Conservation (phyloP, 1,140 invertebrate species). For the Cydia fagiglandana region DNA sequence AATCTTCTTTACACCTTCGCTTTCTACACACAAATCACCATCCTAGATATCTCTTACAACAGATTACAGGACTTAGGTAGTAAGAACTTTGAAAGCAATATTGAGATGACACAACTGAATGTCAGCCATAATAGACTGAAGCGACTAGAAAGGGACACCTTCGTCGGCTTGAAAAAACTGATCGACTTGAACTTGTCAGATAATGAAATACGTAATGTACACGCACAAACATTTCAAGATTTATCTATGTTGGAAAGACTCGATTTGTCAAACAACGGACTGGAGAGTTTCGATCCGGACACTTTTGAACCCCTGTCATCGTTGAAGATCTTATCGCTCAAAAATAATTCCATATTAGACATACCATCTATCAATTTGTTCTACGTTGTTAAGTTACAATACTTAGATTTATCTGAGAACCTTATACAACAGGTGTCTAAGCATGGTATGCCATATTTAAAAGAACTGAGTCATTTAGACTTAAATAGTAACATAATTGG, state of each 20-base stretch:
- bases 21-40: constrained; percentile 88
- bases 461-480: constrained; percentile 82
- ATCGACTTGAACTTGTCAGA: constrained; percentile 85
- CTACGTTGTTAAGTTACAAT: constrained; percentile 82
- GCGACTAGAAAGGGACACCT: constrained; percentile 85
- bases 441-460: constrained; percentile 84
- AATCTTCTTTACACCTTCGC: constrained; percentile 86
- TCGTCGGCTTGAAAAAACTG: constrained; percentile 86
- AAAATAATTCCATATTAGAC: constrained; percentile 88
- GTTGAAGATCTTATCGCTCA: constrained; percentile 84
- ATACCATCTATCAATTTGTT: constrained; percentile 85
- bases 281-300: constrained; percentile 84
- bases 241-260: constrained; percentile 85
- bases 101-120: constrained; percentile 85
- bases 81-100: constrained; percentile 89
- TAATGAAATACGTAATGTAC: constrained; percentile 87
- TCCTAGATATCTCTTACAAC: constrained; percentile 90
- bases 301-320: constrained; percentile 85
- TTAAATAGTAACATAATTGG: constrained; percentile 87
- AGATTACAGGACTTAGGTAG: constrained; percentile 87
- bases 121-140: constrained; percentile 87
- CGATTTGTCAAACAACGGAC: constrained; percentile 87
- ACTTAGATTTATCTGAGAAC: constrained; percentile 86
- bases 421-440: constrained; percentile 84
- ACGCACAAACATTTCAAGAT: constrained; percentile 85